Conservation (phyloP, 2,797 vertebrate species). For the Erethizon dorsatum region DNA sequence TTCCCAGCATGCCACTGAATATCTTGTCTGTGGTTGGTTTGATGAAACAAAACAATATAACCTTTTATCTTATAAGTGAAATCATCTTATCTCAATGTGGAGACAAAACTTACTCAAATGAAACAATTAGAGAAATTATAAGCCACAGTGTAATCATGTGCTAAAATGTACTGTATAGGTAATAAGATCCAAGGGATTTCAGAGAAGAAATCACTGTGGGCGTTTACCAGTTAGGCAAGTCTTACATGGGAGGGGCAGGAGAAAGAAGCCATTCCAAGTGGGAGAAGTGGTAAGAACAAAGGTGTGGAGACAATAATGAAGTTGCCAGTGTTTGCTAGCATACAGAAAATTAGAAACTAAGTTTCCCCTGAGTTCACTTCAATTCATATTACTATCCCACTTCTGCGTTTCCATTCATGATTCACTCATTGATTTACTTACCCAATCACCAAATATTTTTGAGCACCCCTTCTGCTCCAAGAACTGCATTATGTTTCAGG, state of each 20-base stretch:
- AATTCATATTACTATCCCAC: not conserved
- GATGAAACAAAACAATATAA: not conserved
- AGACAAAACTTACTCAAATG: conserved; percentile 50
- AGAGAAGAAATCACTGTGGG: conserved; percentile 58
- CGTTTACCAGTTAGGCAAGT: conserved; percentile 49
- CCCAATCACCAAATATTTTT: not conserved
- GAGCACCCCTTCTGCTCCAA: not conserved
- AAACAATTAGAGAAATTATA: conserved; percentile 61
- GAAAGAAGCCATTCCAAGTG: conserved; percentile 14
- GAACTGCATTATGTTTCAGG: not conserved
- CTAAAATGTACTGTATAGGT: conserved; percentile 26
- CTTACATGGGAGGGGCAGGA: not conserved
- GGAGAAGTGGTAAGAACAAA: conserved; percentile 54
- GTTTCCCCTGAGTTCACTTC: not conserved
- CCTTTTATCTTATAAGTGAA: conserved; percentile 57
- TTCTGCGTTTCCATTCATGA: not conserved
- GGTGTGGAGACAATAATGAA: not conserved
- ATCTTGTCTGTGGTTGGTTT: conserved; percentile 50
- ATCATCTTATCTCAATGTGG: conserved; percentile 51
- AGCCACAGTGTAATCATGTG: not conserved
- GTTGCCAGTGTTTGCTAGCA: not conserved
- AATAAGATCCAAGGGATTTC: conserved; percentile 58
- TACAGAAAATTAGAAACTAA: not conserved
- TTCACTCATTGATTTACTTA: not conserved
- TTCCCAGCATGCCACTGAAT: conserved; percentile 64